Evolutionary conservation across 2,797 vertebrate species (phyloP), one percentile per base, ranked within the genome.

Genomic region (Pipistrellus pygmaeus): DNA sequence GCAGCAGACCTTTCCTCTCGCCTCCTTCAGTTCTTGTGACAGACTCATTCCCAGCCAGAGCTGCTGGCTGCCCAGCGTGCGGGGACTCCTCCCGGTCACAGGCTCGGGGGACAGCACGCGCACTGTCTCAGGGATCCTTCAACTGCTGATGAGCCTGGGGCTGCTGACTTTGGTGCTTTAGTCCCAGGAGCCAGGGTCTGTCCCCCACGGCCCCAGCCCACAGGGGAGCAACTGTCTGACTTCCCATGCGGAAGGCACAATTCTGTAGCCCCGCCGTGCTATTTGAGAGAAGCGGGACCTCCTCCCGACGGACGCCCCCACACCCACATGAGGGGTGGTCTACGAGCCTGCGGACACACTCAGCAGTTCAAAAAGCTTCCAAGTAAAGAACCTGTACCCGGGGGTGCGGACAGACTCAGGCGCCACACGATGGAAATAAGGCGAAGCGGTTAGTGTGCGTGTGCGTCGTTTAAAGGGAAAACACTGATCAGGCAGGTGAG

Each of bases 371-470:
- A 89, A 84, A 98, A 95, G 95, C 93, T 97, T 90, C 96, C 96
- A 96, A 78, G 88, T 96, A 51, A 88, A 96, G 92, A 96, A 93
- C 15, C 15, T 85, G 95, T 82, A 94, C 94, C 93, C 17, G 8
- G 32, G 64, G 83, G 57, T 72, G 90, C 90, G 71, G 78, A 4
- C 90, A 91, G 90, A 78, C 95, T 88, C 83, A 15, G 92, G 92
- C 91, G 95, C 96, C 95, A 95, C 48, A 27, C 90, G 71, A 96
- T 0, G 91, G 89, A 93, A 94, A 90, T 53, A 95, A 95, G 85
- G 96, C 76, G 25, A 94, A 88, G 82, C 95, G 20, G 97, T 98
- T 97, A 98, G 98, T 96, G 95, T 38, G 95, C 44, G 98, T 96
- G 95, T 38, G 95, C 44, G 85, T 2, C 8, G 95, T 97, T 98